These are phyloP conservation scores for Nebria salina DNA, from an alignment of 2,888 invertebrate genomes.

Conservation along the genomic window DNA sequence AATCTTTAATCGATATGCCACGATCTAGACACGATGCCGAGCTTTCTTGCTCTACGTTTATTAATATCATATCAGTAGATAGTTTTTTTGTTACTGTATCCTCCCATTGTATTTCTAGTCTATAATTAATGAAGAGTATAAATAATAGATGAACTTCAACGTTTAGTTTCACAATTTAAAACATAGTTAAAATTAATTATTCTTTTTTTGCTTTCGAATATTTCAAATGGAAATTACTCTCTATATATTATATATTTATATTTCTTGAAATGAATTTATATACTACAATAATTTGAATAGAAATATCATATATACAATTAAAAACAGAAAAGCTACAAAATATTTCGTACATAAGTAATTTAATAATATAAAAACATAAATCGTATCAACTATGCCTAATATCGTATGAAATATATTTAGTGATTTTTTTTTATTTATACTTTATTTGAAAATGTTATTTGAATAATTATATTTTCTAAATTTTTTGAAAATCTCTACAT, in stretches of 20 bases:
- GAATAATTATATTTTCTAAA: no score
- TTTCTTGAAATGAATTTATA: not conserved
- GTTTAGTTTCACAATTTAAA: not conserved
- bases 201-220: not conserved
- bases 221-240: not conserved
- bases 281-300: no score
- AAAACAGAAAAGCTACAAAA: no score
- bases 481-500: no score
- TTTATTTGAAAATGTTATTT: no score
- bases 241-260: not conserved
- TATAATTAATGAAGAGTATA: slow-evolving; percentile 49
- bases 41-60: slow-evolving; percentile 56
- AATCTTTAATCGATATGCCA: slow-evolving; percentile 52
- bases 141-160: not conserved
- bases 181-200: not conserved
- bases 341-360: no score
- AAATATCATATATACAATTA: no score
- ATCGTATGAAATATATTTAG: no score
- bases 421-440: no score
- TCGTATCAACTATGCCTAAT: no score
- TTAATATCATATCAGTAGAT: slow-evolving; percentile 50
- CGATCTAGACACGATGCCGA: slow-evolving; percentile 56
- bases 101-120: slow-evolving; percentile 62
- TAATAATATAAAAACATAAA: no score
- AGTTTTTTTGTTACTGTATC: slow-evolving; percentile 52